Evolutionary conservation across 2,888 invertebrate species (phyloP).

Genomic region (Papilio protenor): DNA sequence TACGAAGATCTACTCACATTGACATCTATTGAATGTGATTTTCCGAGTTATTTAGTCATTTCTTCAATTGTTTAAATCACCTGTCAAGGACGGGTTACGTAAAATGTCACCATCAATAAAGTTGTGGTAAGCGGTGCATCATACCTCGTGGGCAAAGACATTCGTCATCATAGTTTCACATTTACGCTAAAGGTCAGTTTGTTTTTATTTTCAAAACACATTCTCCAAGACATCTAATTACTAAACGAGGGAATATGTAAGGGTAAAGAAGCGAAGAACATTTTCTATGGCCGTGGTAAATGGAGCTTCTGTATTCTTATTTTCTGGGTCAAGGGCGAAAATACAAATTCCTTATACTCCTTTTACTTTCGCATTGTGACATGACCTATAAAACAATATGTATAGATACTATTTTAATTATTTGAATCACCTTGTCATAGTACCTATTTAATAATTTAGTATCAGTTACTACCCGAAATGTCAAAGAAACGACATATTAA

Average conservation of each 20-base stretch:
- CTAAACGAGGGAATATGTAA: not conserved
- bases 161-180: slow-evolving; percentile 16
- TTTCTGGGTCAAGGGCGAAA: not conserved
- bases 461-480: slow-evolving; percentile 16
- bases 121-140: slow-evolving; percentile 59
- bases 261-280: not conserved
- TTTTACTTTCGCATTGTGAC: not conserved
- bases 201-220: not conserved
- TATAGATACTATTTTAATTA: not conserved
- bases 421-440: slow-evolving; percentile 15
- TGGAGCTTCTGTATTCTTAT: not conserved
- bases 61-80: slow-evolving; percentile 28
- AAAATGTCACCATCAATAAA: slow-evolving; percentile 56
- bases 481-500: slow-evolving; percentile 28
- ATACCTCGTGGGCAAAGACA: slow-evolving; percentile 25
- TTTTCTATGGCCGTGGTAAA: not conserved
- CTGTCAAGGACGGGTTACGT: slow-evolving; percentile 58
- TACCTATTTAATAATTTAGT: slow-evolving; percentile 2
- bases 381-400: not conserved
- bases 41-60: not conserved
- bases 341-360: not conserved
- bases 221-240: not conserved
- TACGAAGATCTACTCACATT: not conserved
- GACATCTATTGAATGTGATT: not conserved
- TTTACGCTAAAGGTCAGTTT: not conserved